phyloP scores from a whole-genome alignment of 1,140 invertebrate genomes.

The Pseudachorutes palmiensis region DNA sequence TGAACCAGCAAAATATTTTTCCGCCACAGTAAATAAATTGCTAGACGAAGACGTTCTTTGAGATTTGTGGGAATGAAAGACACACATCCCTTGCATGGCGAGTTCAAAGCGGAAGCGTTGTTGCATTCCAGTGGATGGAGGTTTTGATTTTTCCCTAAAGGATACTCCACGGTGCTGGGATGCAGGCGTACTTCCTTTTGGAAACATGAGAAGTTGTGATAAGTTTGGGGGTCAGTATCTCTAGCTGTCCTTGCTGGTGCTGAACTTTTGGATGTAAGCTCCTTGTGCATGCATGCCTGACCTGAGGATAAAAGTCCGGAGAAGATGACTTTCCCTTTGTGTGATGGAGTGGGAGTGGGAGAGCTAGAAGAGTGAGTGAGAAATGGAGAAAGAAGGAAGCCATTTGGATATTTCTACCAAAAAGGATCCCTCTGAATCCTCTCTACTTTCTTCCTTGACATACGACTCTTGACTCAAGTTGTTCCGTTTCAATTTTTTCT shows the following conservation, averaged over 20 bases:
- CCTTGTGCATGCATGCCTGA: slow-evolving; percentile 2
- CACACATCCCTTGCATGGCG: too few species aligned
- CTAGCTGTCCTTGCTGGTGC: too few species aligned
- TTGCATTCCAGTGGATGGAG: too few species aligned
- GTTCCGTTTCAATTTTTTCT: not conserved
- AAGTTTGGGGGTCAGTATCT: too few species aligned
- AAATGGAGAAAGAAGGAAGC: not conserved
- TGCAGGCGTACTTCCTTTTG: too few species aligned
- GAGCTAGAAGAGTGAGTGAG: not conserved
- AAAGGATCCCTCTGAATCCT: not conserved
- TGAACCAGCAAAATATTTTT: too few species aligned
- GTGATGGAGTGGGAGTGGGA: not conserved
- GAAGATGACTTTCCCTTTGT: not conserved
- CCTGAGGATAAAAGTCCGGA: not conserved
- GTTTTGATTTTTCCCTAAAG: too few species aligned
- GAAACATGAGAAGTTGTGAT: too few species aligned
- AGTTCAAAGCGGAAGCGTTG: not conserved
- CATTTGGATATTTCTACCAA: not conserved
- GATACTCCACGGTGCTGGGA: too few species aligned
- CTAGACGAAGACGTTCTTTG: too few species aligned
- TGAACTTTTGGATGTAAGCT: too few species aligned
- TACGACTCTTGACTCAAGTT: slow-evolving; percentile 10
- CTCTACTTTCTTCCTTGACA: not conserved
- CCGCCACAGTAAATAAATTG: not conserved
- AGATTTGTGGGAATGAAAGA: too few species aligned